These are phyloP conservation scores for Drosophila varians DNA, from an alignment of 1,140 invertebrate genomes.

Conservation along the genomic window DNA sequence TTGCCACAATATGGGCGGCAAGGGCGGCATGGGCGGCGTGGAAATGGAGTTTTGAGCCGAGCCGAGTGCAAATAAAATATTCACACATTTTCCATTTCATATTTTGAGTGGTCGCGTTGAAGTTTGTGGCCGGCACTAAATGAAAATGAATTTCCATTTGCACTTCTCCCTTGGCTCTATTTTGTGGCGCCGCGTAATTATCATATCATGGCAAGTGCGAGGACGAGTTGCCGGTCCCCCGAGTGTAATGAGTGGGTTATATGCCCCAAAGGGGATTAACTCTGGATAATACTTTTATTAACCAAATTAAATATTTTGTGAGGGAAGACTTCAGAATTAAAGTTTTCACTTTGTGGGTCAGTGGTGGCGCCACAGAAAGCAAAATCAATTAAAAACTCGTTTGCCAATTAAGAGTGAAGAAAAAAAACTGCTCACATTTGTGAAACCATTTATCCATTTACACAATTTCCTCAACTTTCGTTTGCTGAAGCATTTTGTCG, in stretches of 20 bases:
- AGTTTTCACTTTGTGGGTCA: constrained; percentile 46
- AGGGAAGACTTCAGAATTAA: neutral
- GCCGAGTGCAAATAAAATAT: constrained; percentile 68
- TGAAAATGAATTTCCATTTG: constrained; percentile 75
- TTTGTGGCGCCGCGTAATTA: constrained; percentile 73
- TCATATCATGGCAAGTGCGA: constrained; percentile 61
- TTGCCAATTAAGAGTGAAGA: constrained; percentile 35
- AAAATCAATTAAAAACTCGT: constrained; percentile 61
- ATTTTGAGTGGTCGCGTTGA: constrained; percentile 70
- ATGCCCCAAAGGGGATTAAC: constrained; percentile 52
- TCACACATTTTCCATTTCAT: constrained; percentile 78
- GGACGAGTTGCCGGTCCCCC: constrained; percentile 40
- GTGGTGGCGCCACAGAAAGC: constrained; percentile 11
- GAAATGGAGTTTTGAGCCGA: constrained; percentile 19
- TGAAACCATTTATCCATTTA: neutral
- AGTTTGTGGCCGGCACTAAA: constrained; percentile 58
- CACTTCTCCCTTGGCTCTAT: constrained; percentile 41
- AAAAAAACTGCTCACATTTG: constrained; percentile 1
- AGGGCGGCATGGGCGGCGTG: neutral
- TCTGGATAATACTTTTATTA: constrained; percentile 1
- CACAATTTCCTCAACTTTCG: constrained; percentile 35
- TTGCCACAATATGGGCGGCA: constrained; percentile 55
- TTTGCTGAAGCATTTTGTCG: constrained; percentile 38
- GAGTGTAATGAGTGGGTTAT: constrained; percentile 56
- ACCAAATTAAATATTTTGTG: neutral